These are phyloP conservation scores for Dynastes maya DNA, from an alignment of 2,888 invertebrate genomes.

Conservation along the genomic window DNA sequence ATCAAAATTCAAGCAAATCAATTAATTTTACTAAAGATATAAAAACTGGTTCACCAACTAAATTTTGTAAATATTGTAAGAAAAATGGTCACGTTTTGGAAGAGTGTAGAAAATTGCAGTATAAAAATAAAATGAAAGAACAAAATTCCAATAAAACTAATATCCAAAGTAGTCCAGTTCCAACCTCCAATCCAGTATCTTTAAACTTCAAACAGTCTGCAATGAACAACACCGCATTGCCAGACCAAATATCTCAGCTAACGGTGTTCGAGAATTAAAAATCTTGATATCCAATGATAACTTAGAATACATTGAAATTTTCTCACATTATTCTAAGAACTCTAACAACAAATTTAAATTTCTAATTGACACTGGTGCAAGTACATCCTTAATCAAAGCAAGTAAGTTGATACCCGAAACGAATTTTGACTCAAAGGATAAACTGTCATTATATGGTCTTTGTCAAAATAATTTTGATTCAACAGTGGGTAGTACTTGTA, in stretches of 20 bases:
- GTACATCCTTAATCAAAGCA: background rate
- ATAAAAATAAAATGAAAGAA: background rate
- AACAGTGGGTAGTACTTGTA: background rate
- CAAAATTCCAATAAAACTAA: background rate
- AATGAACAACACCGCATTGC: background rate
- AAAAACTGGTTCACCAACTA: background rate
- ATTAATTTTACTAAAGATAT: background rate
- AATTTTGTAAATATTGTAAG: background rate
- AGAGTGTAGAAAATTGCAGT: background rate
- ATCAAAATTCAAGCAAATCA: background rate
- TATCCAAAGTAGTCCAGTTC: background rate
- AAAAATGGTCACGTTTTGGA: background rate
- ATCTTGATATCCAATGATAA: background rate
- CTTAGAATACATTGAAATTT: background rate
- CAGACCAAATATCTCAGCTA: background rate
- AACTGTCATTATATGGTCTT: background rate
- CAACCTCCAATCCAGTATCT: background rate
- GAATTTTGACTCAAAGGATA: background rate
- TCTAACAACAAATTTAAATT: background rate
- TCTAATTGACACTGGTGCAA: background rate
- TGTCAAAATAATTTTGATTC: background rate
- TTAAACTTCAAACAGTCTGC: background rate
- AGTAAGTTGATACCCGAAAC: background rate
- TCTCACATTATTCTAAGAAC: background rate
- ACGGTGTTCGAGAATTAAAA: background rate